Base-by-base conservation (phyloP, 2,113 vertebrate genomes). In the Tautogolabrus adspersus region DNA sequence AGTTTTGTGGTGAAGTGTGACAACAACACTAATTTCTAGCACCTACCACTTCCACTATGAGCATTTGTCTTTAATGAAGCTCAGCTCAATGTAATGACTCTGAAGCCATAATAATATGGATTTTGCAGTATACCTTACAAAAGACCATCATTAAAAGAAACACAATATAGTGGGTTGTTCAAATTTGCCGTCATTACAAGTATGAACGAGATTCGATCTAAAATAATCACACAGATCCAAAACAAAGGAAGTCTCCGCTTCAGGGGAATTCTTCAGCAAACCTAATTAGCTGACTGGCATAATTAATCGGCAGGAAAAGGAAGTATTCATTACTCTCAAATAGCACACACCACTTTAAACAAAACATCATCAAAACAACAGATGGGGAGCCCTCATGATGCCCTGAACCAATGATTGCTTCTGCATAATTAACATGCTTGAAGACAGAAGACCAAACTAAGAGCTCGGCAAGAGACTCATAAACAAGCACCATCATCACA, bases 351-450 rank as follows among this genome's bases (percentile, higher is more conserved):
- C 69, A 71, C 44, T 83, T 82, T 55, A 75, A 67, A 70, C 47
- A 54, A 52, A 74, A 79, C 60, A 70, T 38, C 62, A 46, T 19
- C 23, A 52, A 66, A 81, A 72, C 69, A 77, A 54, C 60, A 71
- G 57, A 71, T 67, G 56, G 56, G 19, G 44, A 30, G 42, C 1
- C 0, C 57, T 52, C 63, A 9, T 9, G 9, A 47, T n/a, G 44
- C 61, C 2, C 18, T 1, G 34, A 54, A 60, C 6, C 22, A 62
- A 57, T 57, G 1, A 62, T 11, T 54, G 16, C 46, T 21, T 59
- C 18, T n/a, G 57, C 3, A 60, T 46, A 42, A 78, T 72, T 34
- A 55, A 63, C 23, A 57, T 2, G n/a, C 15, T 26, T 12, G 18
- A 58, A 52, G 30, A 67, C 38, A 56, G 8, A 21, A 57, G 16